These are phyloP conservation scores for Tragelaphus imberbis DNA, from an alignment of 2,113 vertebrate species.

Conservation along the genomic window DNA sequence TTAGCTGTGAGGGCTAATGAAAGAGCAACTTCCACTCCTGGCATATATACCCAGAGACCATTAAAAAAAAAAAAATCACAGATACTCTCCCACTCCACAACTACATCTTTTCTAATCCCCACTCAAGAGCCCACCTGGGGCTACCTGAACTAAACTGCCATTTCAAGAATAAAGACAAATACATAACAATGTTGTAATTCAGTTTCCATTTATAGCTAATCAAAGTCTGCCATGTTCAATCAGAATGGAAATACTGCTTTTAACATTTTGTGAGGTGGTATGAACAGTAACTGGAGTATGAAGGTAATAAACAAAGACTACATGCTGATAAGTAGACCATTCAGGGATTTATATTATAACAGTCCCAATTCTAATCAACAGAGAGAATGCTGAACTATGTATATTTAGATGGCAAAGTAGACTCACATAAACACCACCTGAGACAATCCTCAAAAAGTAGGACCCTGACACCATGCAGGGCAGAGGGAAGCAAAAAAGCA, in stretches of 20 bases:
- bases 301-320: neutral
- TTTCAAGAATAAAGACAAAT: neutral
- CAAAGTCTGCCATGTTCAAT: neutral
- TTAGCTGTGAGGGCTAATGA: accelerated
- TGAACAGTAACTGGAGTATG: neutral
- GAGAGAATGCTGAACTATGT: neutral
- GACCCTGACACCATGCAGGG: neutral
- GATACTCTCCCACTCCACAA: neutral
- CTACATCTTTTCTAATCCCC: neutral
- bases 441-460: neutral
- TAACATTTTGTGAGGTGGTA: neutral
- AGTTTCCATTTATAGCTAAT: neutral
- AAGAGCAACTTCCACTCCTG: slow-evolving; percentile 24
- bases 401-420: neutral
- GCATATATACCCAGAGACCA: neutral
- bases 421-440: neutral
- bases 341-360: neutral
- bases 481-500: neutral
- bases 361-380: neutral
- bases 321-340: neutral
- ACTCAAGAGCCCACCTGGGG: neutral
- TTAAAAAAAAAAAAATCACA: slow-evolving; percentile 16
- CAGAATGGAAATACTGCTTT: slow-evolving; percentile 9
- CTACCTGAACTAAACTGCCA: neutral
- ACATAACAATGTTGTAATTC: neutral